phyloP scores from a whole-genome alignment of 2,113 vertebrate species.

The Marmota monax region DNA sequence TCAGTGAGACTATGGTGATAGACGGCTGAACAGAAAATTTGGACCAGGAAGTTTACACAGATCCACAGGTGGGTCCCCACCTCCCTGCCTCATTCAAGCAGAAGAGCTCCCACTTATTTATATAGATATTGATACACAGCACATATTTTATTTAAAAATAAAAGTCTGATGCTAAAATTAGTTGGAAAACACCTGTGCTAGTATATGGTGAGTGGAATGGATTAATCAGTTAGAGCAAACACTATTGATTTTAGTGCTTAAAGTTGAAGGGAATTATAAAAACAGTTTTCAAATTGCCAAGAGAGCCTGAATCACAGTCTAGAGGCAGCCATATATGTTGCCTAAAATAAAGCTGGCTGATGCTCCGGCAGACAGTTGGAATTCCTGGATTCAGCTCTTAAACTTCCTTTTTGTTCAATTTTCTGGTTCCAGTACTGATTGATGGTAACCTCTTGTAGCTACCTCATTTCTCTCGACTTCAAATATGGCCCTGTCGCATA shows the following conservation, averaged over 20 bases:
- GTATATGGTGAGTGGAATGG: constrained; percentile 51
- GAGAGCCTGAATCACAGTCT: constrained; percentile 58
- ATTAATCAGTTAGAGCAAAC: constrained; percentile 73
- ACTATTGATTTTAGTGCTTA: constrained; percentile 73
- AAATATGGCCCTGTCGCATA: neutral
- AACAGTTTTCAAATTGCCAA: constrained; percentile 74
- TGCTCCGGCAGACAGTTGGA: constrained; percentile 62
- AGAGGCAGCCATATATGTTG: constrained; percentile 46
- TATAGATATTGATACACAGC: constrained; percentile 8
- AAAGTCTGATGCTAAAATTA: constrained; percentile 64
- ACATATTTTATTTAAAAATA: constrained; percentile 34
- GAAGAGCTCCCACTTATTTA: constrained; percentile 59
- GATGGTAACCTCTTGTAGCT: neutral
- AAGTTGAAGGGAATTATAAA: constrained; percentile 63
- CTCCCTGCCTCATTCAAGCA: neutral
- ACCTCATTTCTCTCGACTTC: constrained; percentile 19
- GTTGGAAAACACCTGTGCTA: constrained; percentile 73
- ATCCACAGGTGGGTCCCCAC: neutral
- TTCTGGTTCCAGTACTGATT: constrained; percentile 44
- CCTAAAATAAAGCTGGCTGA: constrained; percentile 71
- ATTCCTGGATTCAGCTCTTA: constrained; percentile 67
- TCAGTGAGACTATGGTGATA: neutral
- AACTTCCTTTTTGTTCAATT: constrained; percentile 46
- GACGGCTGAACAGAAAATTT: neutral
- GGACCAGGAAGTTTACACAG: neutral